Evolutionary conservation across 2,113 vertebrate species (phyloP), one percentile per base, ranked within the genome.

Genomic region (Eretmochelys imbricata): DNA sequence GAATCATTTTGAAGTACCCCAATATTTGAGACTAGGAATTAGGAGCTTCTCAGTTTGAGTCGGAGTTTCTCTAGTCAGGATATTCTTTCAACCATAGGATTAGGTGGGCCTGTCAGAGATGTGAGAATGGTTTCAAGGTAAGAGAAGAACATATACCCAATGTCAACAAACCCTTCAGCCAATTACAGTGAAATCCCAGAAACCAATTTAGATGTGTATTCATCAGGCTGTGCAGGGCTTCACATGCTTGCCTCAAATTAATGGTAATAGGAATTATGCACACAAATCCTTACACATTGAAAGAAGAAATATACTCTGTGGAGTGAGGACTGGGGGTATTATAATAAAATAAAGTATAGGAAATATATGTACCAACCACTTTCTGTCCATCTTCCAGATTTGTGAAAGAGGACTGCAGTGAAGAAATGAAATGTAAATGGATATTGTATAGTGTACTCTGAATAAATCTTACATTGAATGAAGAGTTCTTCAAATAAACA

Each of bases 401-500:
- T 82, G n/a, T 48, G 49, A 89, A 80, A 51, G 25, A 38, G 75
- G 54, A 49, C 22, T 54, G 38, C 79, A 85, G 53, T 46, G 80
- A 57, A 55, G 7, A 35, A 53, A 42, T 55, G 38, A 86, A 55
- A 69, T n/a, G 11, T 65, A 46, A 46, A 57, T 78, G 12, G 50
- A 76, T 75, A 82, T 11, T 35, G 48, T 14, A 31, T 11, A 8
- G 3, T 14, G 11, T 62, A 83, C 48, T 8, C 53, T 38, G 42
- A 76, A n/a, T 84, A 86, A 42, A 83, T 89, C 49, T 89, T 78
- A 81, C 1, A 25, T 25, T n/a, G 82, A 69, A 29, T 19, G 54
- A 80, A 80, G 4, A 27, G 12, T 5, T 80, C 3, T 0, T 48
- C 54, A 24, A 1, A 7, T 50, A 75, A 49, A 72, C 31, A 4